A percentile compares a stretch with the other conserved stretches of the same genome.
Evolutionary conservation across 2,888 invertebrate species (phyloP).

Genomic region (Abrostola tripartita): DNA sequence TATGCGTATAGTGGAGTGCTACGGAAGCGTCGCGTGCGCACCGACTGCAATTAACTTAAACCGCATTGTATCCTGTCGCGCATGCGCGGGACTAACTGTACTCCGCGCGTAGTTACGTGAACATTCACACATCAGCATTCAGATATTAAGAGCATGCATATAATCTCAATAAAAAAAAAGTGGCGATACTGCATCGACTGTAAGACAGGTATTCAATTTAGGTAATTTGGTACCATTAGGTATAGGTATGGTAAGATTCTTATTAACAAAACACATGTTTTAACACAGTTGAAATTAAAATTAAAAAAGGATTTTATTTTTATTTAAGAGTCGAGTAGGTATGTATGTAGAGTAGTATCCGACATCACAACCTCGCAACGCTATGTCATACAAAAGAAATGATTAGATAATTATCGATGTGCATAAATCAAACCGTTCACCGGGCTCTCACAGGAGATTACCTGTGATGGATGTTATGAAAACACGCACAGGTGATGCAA

Average conservation of each 20-base stretch:
- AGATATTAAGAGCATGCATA: conserved; percentile 2
- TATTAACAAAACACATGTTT: too few relatives aligned
- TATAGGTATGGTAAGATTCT: too few relatives aligned
- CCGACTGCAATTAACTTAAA: conserved; percentile 69
- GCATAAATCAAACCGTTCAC: conserved; percentile 20
- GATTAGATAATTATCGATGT: conserved; percentile 41
- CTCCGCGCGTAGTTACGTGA: conserved; percentile 36
- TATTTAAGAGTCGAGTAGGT: too few relatives aligned
- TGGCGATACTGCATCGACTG: too few relatives aligned
- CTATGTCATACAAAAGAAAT: conserved; percentile 14
- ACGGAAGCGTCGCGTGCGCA: conserved; percentile 69
- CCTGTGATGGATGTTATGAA: conserved; percentile 35
- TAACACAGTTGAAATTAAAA: too few relatives aligned
- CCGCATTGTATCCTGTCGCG: conserved; percentile 72
- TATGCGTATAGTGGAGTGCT: conserved; percentile 41
- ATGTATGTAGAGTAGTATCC: neutral
- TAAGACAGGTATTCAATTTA: too few relatives aligned
- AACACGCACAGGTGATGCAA: conserved; percentile 31
- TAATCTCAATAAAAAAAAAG: conserved; percentile 7
- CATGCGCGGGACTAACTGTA: conserved; percentile 63
- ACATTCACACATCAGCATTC: conserved; percentile 24
- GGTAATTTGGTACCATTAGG: too few relatives aligned
- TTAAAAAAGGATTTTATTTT: too few relatives aligned
- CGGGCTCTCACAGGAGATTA: conserved; percentile 15
- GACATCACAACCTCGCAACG: conserved; percentile 1